Conservation (phyloP, 2,888 invertebrate species). For the Drosophila nigritarsus region DNA sequence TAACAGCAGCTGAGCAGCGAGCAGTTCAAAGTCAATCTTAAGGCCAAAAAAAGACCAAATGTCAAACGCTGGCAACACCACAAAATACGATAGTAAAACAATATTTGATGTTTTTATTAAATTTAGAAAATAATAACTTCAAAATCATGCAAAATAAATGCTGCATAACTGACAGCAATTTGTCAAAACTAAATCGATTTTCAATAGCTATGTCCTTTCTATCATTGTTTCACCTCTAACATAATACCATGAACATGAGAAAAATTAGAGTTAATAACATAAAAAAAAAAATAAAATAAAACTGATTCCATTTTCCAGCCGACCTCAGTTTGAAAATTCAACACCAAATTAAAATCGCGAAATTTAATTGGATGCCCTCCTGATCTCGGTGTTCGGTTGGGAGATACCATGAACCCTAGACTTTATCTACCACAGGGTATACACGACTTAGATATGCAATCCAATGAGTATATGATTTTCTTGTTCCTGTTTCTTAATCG, state of each 20-base stretch:
- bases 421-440: neutral
- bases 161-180: neutral
- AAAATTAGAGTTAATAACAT: neutral
- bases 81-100: neutral
- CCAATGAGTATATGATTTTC: neutral
- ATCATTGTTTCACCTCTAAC: neutral
- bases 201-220: neutral
- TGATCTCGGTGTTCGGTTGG: neutral
- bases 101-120: neutral
- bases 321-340: neutral
- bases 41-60: conserved; percentile 33
- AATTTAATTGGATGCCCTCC: neutral
- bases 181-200: neutral
- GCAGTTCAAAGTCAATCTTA: conserved; percentile 34
- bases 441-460: neutral
- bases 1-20: conserved; percentile 6
- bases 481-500: neutral
- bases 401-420: neutral
- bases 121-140: neutral
- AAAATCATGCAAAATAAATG: neutral
- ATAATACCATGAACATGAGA: neutral
- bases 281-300: neutral
- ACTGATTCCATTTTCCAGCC: neutral
- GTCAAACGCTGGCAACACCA: neutral
- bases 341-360: neutral